Evolutionary conservation across 2,888 invertebrate genomes (phyloP).

Genomic region (Drosophila mimetica): DNA sequence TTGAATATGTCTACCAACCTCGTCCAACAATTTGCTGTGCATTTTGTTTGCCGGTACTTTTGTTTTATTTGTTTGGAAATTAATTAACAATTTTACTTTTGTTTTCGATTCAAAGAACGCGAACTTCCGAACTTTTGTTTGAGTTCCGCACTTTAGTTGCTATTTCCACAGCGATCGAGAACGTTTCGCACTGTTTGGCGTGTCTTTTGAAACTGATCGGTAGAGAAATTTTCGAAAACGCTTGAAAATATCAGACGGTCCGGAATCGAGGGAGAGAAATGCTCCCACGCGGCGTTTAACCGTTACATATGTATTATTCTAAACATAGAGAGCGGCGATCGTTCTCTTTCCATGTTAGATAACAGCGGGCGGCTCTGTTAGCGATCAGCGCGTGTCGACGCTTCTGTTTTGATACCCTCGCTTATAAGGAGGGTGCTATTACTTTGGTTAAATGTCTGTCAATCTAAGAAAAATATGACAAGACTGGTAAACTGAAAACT

Average conservation of each 20-base stretch:
- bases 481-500: too few species aligned
- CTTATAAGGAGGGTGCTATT: too few species aligned
- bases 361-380: slow-evolving; percentile 20
- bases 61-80: slow-evolving; percentile 29
- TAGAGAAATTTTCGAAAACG: slow-evolving; percentile 60
- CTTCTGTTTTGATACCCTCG: slow-evolving; percentile 11
- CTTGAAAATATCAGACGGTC: slow-evolving; percentile 34
- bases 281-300: slow-evolving; percentile 47
- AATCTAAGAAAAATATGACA: background rate
- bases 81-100: slow-evolving; percentile 41
- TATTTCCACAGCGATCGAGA: slow-evolving; percentile 23
- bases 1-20: slow-evolving; percentile 64
- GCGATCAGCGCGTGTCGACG: slow-evolving; percentile 11
- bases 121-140: slow-evolving; percentile 31
- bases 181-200: slow-evolving; percentile 69
- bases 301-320: slow-evolving; percentile 51
- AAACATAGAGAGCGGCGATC: slow-evolving; percentile 38
- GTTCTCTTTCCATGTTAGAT: slow-evolving; percentile 8
- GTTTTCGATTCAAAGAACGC: slow-evolving; percentile 26
- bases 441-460: background rate
- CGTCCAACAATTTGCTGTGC: slow-evolving; percentile 81
- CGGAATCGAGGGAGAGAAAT: slow-evolving; percentile 19
- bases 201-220: slow-evolving; percentile 75
- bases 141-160: slow-evolving; percentile 6
- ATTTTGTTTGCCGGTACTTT: slow-evolving; percentile 57